Evolutionary conservation across 2,113 vertebrate species (phyloP), one percentile per base, ranked within the genome.

Genomic region (Buteo buteo): DNA sequence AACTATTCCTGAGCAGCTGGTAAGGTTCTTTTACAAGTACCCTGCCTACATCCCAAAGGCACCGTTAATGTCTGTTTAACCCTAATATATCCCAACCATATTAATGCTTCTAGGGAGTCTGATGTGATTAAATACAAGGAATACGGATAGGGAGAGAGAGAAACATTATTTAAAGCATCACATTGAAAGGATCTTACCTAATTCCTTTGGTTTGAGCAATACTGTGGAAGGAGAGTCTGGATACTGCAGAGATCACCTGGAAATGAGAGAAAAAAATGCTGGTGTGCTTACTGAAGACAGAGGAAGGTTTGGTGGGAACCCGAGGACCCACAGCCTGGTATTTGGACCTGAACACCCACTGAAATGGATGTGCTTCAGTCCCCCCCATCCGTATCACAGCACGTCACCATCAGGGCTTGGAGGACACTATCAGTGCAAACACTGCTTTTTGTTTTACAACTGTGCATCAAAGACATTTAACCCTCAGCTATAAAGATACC

Each of bases 121-220:
- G 32, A 70, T 14, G 65, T 5, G 55, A 82, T 77, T 29, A 49
- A 93, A 72, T 7, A 36, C 5, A 1, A 29, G 10, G 29, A 64
- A 38, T n/a, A 24, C 0, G 17, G 34, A 52, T 2, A 80, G 24
- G 24, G 58, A 49, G 49, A 50, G 9, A 31, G 17, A 34, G 11
- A 59, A 50, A 45, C 34, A 17, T 25, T 7, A 69, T 66, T 61
- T 42, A 52, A 74, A 76, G 40, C 28, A n/a, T 50, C 58, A 9
- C 2, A 16, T 49, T 14, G n/a, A 74, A 70, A 81, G 71, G 42
- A 36, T 70, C 97, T 98, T 98, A 99, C 99, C 99, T 99, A 98
- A 99, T 99, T 79, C 99, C 99, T 98, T 99, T 99, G 98, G 98
- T 99, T 97, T 99, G 99, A 24, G 99, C 98, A 52, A 99, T 99